Percentiles rank a stretch among this genome's conserved stretches.
Conservation (phyloP, 2,797 vertebrate species). For the Phoebastria nigripes region DNA sequence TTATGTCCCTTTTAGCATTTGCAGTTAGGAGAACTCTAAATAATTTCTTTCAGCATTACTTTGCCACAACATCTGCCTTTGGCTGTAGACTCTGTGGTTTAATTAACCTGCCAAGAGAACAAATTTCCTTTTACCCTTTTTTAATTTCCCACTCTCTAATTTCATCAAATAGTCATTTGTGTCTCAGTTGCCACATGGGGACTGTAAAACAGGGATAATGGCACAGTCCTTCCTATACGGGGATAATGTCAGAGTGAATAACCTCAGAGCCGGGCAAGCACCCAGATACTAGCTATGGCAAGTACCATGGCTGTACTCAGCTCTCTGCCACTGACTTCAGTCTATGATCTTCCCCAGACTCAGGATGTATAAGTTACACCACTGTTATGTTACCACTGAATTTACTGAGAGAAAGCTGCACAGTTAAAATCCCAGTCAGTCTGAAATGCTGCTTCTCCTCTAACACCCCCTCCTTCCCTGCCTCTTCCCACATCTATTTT, state of each 20-base stretch:
- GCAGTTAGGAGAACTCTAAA: not conserved
- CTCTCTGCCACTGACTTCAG: not conserved
- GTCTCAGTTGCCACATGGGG: not conserved
- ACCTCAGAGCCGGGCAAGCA: not conserved
- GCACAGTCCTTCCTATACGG: not conserved
- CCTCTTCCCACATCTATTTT: not conserved
- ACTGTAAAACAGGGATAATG: conserved; percentile 5
- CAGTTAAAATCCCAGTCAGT: not conserved
- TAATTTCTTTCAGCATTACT: not conserved
- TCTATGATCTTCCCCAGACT: not conserved
- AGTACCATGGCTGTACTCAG: not conserved
- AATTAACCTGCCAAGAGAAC: conserved; percentile 18
- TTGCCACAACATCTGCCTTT: not conserved
- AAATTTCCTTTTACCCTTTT: not conserved
- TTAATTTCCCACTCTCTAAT: conserved; percentile 18
- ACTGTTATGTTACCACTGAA: not conserved
- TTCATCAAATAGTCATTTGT: not conserved
- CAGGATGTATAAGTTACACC: not conserved
- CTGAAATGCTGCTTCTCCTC: not conserved
- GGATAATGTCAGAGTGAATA: not conserved
- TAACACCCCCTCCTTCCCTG: not conserved
- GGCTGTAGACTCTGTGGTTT: not conserved
- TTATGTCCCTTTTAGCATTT: not conserved
- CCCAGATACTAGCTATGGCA: not conserved
- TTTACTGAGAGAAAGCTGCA: not conserved